Evolutionary conservation across 2,797 vertebrate species (phyloP).

Genomic region (Uromys caudimaculatus): DNA sequence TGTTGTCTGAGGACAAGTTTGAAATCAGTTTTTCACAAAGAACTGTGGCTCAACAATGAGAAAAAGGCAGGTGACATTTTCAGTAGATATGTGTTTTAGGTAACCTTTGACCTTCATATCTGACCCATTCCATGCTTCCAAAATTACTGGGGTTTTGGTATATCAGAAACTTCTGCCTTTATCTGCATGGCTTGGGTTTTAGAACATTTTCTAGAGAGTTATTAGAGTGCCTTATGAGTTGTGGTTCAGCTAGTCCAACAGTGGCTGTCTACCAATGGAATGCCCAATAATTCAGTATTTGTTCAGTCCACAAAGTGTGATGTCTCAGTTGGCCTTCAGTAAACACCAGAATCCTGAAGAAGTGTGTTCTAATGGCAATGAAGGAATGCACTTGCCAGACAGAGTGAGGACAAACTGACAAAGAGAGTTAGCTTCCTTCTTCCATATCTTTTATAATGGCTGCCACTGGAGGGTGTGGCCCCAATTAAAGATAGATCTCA

Average conservation of each 20-base stretch:
- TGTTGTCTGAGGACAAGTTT: background rate
- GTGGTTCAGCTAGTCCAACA: background rate
- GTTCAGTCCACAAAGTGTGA: background rate
- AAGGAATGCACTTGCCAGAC: background rate
- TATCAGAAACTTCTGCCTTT: background rate
- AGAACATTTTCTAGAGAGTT: background rate
- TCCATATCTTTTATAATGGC: background rate
- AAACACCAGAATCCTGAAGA: background rate
- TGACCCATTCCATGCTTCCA: background rate
- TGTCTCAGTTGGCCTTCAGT: background rate
- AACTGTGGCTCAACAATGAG: background rate
- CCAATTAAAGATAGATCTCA: background rate
- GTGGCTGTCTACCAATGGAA: background rate
- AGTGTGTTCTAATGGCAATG: background rate
- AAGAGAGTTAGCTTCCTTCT: background rate
- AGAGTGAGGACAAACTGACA: background rate
- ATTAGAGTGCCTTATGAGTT: background rate
- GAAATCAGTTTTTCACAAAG: background rate
- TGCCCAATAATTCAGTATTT: background rate
- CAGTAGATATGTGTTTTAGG: accelerated
- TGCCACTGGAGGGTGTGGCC: background rate
- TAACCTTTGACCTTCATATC: background rate
- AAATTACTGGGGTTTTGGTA: background rate
- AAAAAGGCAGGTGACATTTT: background rate
- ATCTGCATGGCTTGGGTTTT: background rate